Percentiles rank a stretch among this genome's conserved stretches.
Evolutionary conservation across 2,888 invertebrate genomes (phyloP).

Genomic region (Brenthis ino): DNA sequence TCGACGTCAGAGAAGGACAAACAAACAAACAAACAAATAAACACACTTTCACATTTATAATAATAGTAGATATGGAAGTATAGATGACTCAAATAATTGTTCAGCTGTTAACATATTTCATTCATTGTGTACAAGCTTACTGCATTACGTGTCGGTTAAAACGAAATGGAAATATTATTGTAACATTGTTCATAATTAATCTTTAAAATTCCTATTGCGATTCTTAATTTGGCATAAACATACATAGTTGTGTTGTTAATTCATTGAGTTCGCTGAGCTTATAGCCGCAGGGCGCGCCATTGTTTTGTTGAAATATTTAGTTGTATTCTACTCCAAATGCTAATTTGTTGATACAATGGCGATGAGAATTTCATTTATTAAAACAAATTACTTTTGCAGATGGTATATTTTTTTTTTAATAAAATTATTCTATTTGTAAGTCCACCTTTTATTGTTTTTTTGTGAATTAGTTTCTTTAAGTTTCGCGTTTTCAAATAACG

Average conservation of each 20-base stretch:
- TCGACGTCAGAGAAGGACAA: no score
- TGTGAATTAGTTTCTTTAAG: no score
- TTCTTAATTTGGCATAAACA: constrained; percentile 1
- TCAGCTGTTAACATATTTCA: no score
- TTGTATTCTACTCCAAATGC: constrained; percentile 12
- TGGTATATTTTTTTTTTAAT: background rate
- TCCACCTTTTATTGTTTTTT: no score
- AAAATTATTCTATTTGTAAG: background rate
- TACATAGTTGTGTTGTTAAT: constrained; percentile 15
- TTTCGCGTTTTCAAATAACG: no score
- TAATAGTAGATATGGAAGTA: no score
- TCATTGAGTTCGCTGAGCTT: constrained; percentile 17
- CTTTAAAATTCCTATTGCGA: background rate
- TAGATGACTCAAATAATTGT: no score
- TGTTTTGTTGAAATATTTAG: constrained; percentile 22
- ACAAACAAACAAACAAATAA: no score
- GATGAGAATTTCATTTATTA: constrained; percentile 8
- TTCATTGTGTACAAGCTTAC: no score
- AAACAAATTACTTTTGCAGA: constrained; percentile 1
- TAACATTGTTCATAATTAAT: background rate
- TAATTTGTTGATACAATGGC: constrained; percentile 12
- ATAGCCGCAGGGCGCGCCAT: constrained; percentile 17
- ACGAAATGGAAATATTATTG: background rate
- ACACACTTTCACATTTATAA: no score
- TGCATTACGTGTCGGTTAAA: background rate